phyloP scores from a whole-genome alignment of 2,797 vertebrate genomes.

The Etheostoma perlongum region DNA sequence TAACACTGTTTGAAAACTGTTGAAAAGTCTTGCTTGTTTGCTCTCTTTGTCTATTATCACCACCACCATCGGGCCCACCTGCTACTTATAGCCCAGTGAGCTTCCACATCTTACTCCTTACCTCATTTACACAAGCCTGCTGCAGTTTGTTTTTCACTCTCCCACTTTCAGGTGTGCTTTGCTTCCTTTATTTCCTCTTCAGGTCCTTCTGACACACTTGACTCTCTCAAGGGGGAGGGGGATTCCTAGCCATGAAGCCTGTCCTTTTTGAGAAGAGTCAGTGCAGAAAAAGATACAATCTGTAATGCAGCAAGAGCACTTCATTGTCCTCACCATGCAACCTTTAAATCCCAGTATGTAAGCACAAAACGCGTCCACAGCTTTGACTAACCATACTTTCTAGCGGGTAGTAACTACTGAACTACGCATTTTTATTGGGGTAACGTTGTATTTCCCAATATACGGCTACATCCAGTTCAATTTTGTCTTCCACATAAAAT shows the following conservation, averaged over 20 bases:
- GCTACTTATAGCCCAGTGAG: constrained; percentile 41
- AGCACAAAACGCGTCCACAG: not conserved
- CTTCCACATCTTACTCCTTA: constrained; percentile 40
- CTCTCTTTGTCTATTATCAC: constrained; percentile 37
- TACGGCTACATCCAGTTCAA: not conserved
- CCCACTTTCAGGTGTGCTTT: constrained; percentile 29
- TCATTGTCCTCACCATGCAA: constrained; percentile 4
- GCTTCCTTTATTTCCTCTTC: constrained; percentile 35
- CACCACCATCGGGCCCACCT: constrained; percentile 36
- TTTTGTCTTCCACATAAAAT: constrained; percentile 25
- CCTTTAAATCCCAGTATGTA: constrained; percentile 3
- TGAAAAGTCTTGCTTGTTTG: constrained; percentile 38
- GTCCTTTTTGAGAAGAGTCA: constrained; percentile 20
- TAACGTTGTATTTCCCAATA: constrained; percentile 5
- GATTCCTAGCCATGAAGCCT: constrained; percentile 16
- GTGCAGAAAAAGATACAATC: constrained; percentile 17
- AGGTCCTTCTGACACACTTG: constrained; percentile 30
- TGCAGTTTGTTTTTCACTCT: constrained; percentile 48
- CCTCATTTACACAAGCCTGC: constrained; percentile 44
- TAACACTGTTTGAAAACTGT: constrained; percentile 22
- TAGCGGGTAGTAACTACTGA: not conserved
- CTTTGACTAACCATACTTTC: not conserved
- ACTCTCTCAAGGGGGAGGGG: constrained; percentile 32
- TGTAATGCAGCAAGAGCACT: constrained; percentile 16
- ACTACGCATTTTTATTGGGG: not conserved